Base-by-base conservation (phyloP, 2,797 vertebrate genomes). In the Thaleichthys pacificus region DNA sequence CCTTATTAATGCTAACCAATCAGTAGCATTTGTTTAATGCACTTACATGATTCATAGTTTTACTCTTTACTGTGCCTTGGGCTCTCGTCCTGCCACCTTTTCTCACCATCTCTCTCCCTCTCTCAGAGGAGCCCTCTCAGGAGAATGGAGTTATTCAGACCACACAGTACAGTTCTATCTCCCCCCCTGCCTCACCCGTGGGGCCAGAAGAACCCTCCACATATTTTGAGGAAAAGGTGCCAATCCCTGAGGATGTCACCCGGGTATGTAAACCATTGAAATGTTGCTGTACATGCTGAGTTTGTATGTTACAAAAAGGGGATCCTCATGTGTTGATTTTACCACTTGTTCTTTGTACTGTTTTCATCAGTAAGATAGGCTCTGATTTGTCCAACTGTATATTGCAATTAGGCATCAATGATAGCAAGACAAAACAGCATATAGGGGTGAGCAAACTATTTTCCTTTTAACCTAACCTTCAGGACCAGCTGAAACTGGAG, bases 141-240 rank as follows among this genome's bases (percentile, higher is more conserved):
- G 91, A 90, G 22, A 88, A 91, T 80, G 89, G 86, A 42, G 75
- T 69, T 54, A 54, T 72, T 35, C 81, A 83, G 76, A 74, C 85
- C 3, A 88, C 82, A 66, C 85, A 88, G 76, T 91, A 93, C 86
- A 92, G 86, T 80, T 60, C 89, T 26, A 81, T 91, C 75, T 83
- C 91, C 49, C 87, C 93, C 0, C 83, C 93, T 0, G 82, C 85
- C 24, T 89, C 89, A 0, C 83, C 89, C 0, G 82, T 79, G 0
- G 75, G 67, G 0, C 66, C 88, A 0, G 93, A 93, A 0, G 89
- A 96, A 5, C 90, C 89, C 0, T 91, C 92, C 82, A 96, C 94
- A 1, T 97, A 97, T 89, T 96, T 97, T 11, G 94, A 97, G 64
- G 95, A 95, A 77, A 98, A 95, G 79, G 92, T 98, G 30, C 80